Percentiles rank a stretch among this genome's conserved stretches.
Conservation (phyloP, 2,113 vertebrate species). For the Nothocercus julius region DNA sequence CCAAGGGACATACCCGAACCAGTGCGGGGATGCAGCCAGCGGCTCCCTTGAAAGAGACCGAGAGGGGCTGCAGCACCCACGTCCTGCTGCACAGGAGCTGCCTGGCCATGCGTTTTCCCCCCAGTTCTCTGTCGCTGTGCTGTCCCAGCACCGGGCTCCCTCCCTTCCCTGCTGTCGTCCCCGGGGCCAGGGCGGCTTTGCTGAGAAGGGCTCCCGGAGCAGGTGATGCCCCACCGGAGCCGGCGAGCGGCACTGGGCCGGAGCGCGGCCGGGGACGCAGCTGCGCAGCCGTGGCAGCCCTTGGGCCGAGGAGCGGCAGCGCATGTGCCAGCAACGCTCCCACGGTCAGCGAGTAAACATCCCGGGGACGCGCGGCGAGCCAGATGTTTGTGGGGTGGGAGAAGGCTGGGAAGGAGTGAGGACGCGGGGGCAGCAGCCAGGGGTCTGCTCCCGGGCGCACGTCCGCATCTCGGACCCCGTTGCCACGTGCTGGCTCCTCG, state of each 20-base stretch:
- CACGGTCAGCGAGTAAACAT: constrained; percentile 37
- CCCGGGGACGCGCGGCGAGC: neutral
- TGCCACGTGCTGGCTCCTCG: neutral
- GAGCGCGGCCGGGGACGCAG: neutral
- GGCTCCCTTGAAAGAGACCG: neutral
- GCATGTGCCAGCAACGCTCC: constrained; percentile 36
- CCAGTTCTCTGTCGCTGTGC: neutral
- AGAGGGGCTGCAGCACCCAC: neutral
- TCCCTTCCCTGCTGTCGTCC: neutral
- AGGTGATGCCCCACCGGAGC: neutral
- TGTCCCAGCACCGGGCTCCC: neutral
- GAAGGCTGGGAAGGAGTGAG: neutral
- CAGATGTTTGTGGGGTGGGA: neutral
- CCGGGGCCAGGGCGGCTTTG: neutral
- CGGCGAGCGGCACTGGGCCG: neutral
- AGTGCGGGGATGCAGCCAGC: neutral
- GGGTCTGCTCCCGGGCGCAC: neutral
- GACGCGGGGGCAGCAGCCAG: neutral
- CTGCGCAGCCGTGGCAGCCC: neutral
- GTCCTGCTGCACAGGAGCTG: neutral
- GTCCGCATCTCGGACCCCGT: too few relatives aligned
- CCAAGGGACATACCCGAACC: neutral
- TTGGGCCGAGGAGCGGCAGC: neutral
- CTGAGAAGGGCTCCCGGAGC: neutral
- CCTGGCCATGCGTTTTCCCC: neutral